Conservation (phyloP, 2,888 invertebrate genomes). For the Tiliacea aurago region DNA sequence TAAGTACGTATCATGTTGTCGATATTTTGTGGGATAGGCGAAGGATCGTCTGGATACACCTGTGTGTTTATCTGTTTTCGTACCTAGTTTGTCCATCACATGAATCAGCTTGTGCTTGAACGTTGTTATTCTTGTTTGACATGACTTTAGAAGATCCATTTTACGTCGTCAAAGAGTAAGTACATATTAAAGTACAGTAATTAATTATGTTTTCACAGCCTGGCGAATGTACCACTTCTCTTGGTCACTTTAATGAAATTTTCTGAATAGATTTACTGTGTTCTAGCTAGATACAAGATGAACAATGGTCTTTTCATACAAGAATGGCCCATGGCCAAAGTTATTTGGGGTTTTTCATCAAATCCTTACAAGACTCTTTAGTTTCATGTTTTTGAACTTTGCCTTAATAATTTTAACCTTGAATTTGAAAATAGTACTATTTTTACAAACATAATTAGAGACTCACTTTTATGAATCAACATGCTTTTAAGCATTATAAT, state of each 20-base stretch:
- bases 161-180: slow-evolving; percentile 99
- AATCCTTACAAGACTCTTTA: neutral
- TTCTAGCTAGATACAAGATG: neutral
- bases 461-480: neutral
- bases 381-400: slow-evolving; percentile 8
- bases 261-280: neutral
- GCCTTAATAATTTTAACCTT: neutral
- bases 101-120: slow-evolving; percentile 76
- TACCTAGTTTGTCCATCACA: slow-evolving; percentile 73
- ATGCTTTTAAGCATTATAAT: neutral
- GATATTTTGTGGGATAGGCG: slow-evolving; percentile 89
- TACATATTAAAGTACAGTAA: slow-evolving; percentile 85
- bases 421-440: neutral
- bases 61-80: slow-evolving; percentile 70
- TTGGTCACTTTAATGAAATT: neutral
- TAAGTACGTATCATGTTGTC: slow-evolving; percentile 82
- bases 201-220: slow-evolving; percentile 41
- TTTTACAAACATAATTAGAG: neutral
- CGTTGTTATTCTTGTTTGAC: slow-evolving; percentile 90
- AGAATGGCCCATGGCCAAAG: neutral
- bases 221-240: slow-evolving; percentile 23
- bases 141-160: slow-evolving; percentile 99
- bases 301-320: neutral
- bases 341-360: neutral
- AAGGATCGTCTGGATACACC: slow-evolving; percentile 75